Conservation (phyloP, 2,888 invertebrate genomes). For the Galeopsomyia nigrocyanea region DNA sequence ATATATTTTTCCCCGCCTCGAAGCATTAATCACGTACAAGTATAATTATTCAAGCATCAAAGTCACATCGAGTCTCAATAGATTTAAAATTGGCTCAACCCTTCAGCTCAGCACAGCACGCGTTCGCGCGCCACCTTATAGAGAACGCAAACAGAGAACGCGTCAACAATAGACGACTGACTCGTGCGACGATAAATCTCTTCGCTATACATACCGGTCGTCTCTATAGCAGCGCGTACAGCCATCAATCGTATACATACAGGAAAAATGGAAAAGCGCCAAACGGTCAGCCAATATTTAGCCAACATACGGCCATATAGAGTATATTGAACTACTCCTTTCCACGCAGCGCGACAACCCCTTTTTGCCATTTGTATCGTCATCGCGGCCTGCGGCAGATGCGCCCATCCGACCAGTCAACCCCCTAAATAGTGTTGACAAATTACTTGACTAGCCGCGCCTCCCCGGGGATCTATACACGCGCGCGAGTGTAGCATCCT, state of each 20-base stretch:
- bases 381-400: constrained; percentile 61
- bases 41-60: too few species aligned
- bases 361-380: constrained; percentile 56
- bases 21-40: too few species aligned
- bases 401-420: constrained; percentile 61
- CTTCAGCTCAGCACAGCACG: not conserved
- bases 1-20: too few species aligned
- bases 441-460: constrained; percentile 67
- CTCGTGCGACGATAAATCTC: too few species aligned
- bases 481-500: too few species aligned
- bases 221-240: not conserved
- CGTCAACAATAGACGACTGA: too few species aligned
- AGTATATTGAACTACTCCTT: not conserved
- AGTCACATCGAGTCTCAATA: constrained; percentile 1
- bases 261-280: constrained; percentile 46
- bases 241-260: constrained; percentile 47
- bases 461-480: constrained; percentile 53
- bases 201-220: not conserved
- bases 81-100: constrained; percentile 7
- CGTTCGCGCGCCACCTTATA: too few species aligned
- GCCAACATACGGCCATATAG: constrained; percentile 63
- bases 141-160: too few species aligned
- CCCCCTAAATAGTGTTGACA: constrained; percentile 68
- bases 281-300: constrained; percentile 63
- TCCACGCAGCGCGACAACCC: constrained; percentile 54